Percentiles rank a stretch among this genome's conserved stretches.
phyloP scores from a whole-genome alignment of 2,888 invertebrate species.

The Furcula furcula region DNA sequence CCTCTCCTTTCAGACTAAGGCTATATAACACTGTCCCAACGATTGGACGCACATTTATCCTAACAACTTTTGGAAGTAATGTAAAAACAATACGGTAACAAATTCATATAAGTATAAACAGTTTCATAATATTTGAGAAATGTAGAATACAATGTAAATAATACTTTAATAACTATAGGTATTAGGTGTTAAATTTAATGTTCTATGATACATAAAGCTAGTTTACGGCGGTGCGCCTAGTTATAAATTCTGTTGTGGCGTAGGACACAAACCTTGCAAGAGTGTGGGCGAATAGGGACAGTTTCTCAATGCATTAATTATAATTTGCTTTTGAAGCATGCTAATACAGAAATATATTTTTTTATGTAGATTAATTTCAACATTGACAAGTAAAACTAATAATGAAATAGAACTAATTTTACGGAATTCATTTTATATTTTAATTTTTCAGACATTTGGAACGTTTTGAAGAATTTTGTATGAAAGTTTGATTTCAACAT shows the following conservation, averaged over 20 bases:
- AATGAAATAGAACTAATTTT: no score
- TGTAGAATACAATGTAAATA: slow-evolving; percentile 52
- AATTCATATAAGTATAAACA: slow-evolving; percentile 25
- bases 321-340: slow-evolving; percentile 54
- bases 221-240: slow-evolving; percentile 41
- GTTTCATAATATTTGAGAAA: slow-evolving; percentile 32
- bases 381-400: slow-evolving; percentile 4
- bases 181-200: slow-evolving; percentile 28
- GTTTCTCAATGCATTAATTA: slow-evolving; percentile 46
- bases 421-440: no score
- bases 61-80: no score
- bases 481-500: no score
- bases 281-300: slow-evolving; percentile 52
- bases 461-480: no score
- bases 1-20: no score
- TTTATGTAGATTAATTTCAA: slow-evolving; percentile 8
- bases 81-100: slow-evolving; percentile 28
- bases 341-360: slow-evolving; percentile 24
- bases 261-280: slow-evolving; percentile 51
- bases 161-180: slow-evolving; percentile 46
- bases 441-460: no score
- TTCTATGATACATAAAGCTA: slow-evolving; percentile 48
- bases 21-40: no score
- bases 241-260: slow-evolving; percentile 32
- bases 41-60: no score